Conservation (phyloP, 2,113 vertebrate species). For the Corydoras sp. region DNA sequence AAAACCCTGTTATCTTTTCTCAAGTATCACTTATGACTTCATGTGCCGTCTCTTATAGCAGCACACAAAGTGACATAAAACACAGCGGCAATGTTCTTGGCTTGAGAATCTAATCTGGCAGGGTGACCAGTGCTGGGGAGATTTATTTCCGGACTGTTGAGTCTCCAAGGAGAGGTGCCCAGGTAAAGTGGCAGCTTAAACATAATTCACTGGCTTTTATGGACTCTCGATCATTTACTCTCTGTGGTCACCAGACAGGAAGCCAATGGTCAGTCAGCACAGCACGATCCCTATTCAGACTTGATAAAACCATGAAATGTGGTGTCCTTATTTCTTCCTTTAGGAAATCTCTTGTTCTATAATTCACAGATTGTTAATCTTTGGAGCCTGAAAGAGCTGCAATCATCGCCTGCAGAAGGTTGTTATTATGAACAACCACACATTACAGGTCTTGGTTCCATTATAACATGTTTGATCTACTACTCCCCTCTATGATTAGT, state of each 20-base stretch:
- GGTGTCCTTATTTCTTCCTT: conserved; percentile 39
- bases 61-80: neutral
- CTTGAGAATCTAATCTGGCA: conserved; percentile 28
- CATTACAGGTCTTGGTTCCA: neutral
- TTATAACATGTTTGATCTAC: neutral
- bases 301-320: conserved; percentile 51
- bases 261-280: conserved; percentile 46
- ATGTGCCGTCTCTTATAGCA: neutral
- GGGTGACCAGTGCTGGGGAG: conserved; percentile 9
- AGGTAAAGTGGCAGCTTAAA: conserved; percentile 29
- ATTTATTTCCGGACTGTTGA: conserved; percentile 25
- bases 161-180: conserved; percentile 16
- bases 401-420: neutral
- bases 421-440: neutral
- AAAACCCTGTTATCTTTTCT: conserved; percentile 5
- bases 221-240: conserved; percentile 54
- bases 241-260: conserved; percentile 55
- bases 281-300: conserved; percentile 43
- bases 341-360: conserved; percentile 49
- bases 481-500: too few relatives aligned
- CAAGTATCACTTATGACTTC: neutral
- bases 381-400: neutral
- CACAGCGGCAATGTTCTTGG: conserved; percentile 5
- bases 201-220: conserved; percentile 45
- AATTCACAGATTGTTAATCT: conserved; percentile 30